Base-by-base conservation (phyloP, 2,888 invertebrate genomes). In the Palloptera scutellata region DNA sequence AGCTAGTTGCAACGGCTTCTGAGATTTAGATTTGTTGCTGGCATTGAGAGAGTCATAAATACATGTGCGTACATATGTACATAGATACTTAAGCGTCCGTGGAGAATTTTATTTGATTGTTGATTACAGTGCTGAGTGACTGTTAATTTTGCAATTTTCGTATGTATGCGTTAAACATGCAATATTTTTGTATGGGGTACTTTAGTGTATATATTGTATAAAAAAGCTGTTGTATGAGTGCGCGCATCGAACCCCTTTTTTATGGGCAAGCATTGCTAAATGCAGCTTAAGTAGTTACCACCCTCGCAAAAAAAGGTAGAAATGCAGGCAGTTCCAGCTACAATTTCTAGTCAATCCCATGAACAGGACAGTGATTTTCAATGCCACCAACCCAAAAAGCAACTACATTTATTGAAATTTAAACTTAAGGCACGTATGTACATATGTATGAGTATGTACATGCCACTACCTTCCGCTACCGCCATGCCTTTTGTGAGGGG, bases 81-180 rank as follows among this genome's bases (percentile, higher is more conserved):
- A 12, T n/a, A 3, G 13, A 20, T 60, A 15, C 10, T 67, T 67
- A 67, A 70, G 67, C 60, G 69, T 70, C 69, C 69, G 43, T 63
- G 61, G 69, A 70, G 67, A 64, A 67, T 70, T 70, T 70, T 61
- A 70, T 70, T 67, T 70, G 67, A 64, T 70, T 67, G 67, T 58
- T 67, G 69, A 67, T 70, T 66, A 61, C 61, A 15, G 67, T 58
- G 58, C 19, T 66, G 64, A 69, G 63, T 63, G 61, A 60, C 43
- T 59, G 64, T 57, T 61, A 48, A 63, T 55, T 65, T 58, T 51
- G 41, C 61, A 51, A 15, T 1, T 45, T 13, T 45, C 11, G 11
- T 45, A 10, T 15, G 10, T 48, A 48, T 15, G 13, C n/a, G n/a
- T n/a, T 13, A 8, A 48, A 48, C 4, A 11, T 48, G 5, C n/a